Evolutionary conservation across 2,113 vertebrate species (phyloP).

Genomic region (Psettodes erumei): DNA sequence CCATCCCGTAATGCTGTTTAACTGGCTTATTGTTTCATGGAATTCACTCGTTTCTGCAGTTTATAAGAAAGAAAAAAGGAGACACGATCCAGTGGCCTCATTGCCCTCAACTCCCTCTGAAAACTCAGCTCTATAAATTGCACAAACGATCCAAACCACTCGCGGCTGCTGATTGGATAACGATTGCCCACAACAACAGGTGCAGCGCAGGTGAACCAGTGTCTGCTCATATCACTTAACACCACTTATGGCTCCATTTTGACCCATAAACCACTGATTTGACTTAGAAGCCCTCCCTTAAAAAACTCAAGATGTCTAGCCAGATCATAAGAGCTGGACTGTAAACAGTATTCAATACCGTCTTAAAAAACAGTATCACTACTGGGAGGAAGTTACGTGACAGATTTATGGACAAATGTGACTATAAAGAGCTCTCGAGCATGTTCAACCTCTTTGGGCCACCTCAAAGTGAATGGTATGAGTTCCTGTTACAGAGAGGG

Average conservation of each 20-base stretch:
- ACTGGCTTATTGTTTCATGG: constrained; percentile 48
- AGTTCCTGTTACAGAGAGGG: constrained; percentile 29
- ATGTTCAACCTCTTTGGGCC: constrained; percentile 43
- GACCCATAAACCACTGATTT: constrained; percentile 44
- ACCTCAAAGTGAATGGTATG: constrained; percentile 52
- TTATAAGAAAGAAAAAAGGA: constrained; percentile 16
- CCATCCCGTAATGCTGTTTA: constrained; percentile 10
- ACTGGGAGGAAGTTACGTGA: constrained; percentile 64
- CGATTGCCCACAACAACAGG: constrained; percentile 42
- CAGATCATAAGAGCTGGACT: constrained; percentile 16
- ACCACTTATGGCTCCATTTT: constrained; percentile 38
- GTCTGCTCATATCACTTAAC: constrained; percentile 35
- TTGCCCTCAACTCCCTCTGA: constrained; percentile 6
- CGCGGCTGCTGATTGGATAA: constrained; percentile 33
- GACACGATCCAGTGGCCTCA: constrained; percentile 42
- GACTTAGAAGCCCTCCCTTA: constrained; percentile 14
- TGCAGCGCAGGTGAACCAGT: constrained; percentile 38
- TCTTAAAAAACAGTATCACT: constrained; percentile 49
- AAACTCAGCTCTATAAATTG: constrained; percentile 15
- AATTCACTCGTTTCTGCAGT: constrained; percentile 31
- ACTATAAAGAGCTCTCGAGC: constrained; percentile 57
- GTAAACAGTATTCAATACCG: constrained; percentile 41
- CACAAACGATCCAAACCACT: constrained; percentile 26
- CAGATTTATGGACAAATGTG: constrained; percentile 64
- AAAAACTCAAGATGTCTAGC: constrained; percentile 28